Percentiles rank a stretch among this genome's conserved stretches.
These are phyloP conservation scores for Aromia moschata DNA, from an alignment of 2,888 invertebrate species.

Conservation along the genomic window DNA sequence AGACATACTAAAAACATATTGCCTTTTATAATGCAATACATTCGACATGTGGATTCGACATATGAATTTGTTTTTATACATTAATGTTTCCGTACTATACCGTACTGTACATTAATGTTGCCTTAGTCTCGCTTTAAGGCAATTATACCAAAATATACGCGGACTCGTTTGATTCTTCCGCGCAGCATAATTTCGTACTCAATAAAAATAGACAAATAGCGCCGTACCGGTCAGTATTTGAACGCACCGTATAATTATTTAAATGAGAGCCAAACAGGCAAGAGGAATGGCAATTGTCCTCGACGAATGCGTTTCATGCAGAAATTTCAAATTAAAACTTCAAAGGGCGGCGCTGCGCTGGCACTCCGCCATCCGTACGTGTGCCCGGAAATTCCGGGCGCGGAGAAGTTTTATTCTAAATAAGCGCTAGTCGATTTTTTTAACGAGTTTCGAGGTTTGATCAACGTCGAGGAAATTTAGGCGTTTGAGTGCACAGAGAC, in stretches of 20 bases:
- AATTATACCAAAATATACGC: too few species aligned
- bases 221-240: background rate
- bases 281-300: conserved; percentile 15
- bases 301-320: conserved; percentile 6
- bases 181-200: too few species aligned
- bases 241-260: conserved; percentile 10
- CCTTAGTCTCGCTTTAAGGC: too few species aligned
- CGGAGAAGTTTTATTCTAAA: conserved; percentile 2
- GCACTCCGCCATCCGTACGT: conserved; percentile 8
- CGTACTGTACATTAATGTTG: too few species aligned
- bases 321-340: conserved; percentile 22
- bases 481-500: too few species aligned
- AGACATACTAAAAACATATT: too few species aligned
- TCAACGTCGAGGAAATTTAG: background rate
- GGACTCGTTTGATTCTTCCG: too few species aligned
- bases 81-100: too few species aligned
- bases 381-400: background rate
- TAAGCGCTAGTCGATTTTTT: background rate
- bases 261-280: background rate
- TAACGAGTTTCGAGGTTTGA: background rate
- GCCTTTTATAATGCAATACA: too few species aligned
- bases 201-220: background rate
- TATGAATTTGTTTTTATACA: too few species aligned
- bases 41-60: too few species aligned
- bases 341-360: conserved; percentile 3